phyloP scores from a whole-genome alignment of 2,797 vertebrate genomes.

The Leptodactylus fallax region DNA sequence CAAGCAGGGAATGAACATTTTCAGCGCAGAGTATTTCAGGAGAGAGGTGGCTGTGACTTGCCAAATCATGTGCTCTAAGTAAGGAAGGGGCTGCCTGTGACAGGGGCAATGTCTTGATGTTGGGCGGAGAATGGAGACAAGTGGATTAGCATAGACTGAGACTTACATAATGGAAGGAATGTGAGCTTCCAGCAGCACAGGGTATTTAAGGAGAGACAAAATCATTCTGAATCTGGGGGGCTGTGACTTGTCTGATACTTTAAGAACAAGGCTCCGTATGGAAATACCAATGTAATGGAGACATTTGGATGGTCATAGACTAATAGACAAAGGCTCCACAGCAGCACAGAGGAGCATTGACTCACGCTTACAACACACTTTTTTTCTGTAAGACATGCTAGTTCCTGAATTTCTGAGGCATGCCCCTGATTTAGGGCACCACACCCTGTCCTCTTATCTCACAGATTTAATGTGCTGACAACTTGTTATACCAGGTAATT shows the following conservation, averaged over 20 bases:
- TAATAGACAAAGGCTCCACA: background rate
- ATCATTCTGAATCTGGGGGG: background rate
- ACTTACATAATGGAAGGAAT: background rate
- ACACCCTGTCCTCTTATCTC: background rate
- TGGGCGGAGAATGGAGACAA: background rate
- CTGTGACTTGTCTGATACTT: background rate
- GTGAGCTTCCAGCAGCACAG: background rate
- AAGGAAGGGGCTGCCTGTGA: too few species aligned
- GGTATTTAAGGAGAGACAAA: background rate
- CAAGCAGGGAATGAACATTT: too few species aligned
- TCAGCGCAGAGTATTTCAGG: too few species aligned
- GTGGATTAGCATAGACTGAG: background rate
- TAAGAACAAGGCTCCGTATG: background rate
- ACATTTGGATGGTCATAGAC: background rate
- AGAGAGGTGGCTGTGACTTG: too few species aligned
- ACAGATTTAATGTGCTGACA: slow-evolving; percentile 25
- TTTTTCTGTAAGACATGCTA: too few species aligned
- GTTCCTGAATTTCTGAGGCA: too few species aligned
- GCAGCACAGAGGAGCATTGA: background rate
- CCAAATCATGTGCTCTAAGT: too few species aligned
- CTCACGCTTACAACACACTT: background rate
- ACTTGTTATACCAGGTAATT: slow-evolving; percentile 45
- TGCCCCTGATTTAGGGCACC: background rate
- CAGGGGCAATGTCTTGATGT: too few species aligned
- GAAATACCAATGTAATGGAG: background rate